Evolutionary conservation across 2,113 vertebrate genomes (phyloP), one percentile per base, ranked within the genome.

Genomic region (Cebidichthys violaceus): DNA sequence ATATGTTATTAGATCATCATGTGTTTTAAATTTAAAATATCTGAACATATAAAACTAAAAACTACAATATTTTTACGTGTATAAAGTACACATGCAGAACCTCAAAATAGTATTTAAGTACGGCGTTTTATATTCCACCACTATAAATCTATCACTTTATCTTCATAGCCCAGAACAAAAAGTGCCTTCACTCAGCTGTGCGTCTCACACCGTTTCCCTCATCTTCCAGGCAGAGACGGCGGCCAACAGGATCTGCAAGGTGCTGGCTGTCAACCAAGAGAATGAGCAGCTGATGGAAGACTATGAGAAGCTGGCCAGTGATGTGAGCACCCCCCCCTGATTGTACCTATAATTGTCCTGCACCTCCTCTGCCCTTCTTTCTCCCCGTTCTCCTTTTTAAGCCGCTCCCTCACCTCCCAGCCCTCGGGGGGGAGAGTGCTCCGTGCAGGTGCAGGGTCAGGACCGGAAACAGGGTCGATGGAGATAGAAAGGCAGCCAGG

Each of bases 231-330:
- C 98, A 37, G 98, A 99, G 94, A 99, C 98, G 20, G 98, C 98
- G 85, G 98, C 98, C 92, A 99, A 99, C 94, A 96, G 98, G 82
- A 99, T 99, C 96, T 99, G 98, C 96, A 99, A 99, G 93, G 98
- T 99, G 86, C 94, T 99, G 94, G 98, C 98, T 9, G 98, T 99
- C 85, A 99, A 99, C 95, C 98, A 99, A 90, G 98, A 99, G 94
- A 99, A 99, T 0, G 98, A 99, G 81, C 97, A 98, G 94, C 96
- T 99, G 86, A 99, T 99, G 98, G 98, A 99, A 93, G 97, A 99
- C 94, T 99, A 99, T 2, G 98, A 99, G 94, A 99, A 97, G 94
- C 95, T 99, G 94, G 98, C 98, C 94, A 99, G 97, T 77, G 98
- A 99, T 94, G 98, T 99, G 96, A 94, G 98, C 97, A 86, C 85